These are phyloP conservation scores for Ciona savignyi DNA, from an alignment of 23 tunicate genomes.

Conservation along the genomic window DNA sequence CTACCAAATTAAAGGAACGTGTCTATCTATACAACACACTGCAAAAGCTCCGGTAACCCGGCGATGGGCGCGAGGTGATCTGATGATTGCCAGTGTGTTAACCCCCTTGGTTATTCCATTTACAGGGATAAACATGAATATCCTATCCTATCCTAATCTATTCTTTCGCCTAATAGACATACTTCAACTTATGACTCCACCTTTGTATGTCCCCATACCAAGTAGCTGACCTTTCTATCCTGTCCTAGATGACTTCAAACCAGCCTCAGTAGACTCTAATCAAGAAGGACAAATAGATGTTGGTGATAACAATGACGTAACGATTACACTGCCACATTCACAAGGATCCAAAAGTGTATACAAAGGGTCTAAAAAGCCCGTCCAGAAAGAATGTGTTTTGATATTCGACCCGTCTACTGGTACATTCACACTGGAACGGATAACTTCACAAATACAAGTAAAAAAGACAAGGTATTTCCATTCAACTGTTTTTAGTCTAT, in stretches of 20 bases:
- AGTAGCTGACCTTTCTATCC: neutral
- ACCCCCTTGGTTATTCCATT: too few relatives aligned
- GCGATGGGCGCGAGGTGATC: too few relatives aligned
- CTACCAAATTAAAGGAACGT: too few relatives aligned
- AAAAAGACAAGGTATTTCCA: conserved; percentile 83
- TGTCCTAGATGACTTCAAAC: conserved; percentile 80
- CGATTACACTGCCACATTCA: conserved; percentile 55
- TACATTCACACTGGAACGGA: conserved; percentile 58
- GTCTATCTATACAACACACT: too few relatives aligned
- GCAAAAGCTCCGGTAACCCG: too few relatives aligned
- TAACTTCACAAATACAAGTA: conserved; percentile 81
- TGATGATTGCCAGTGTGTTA: too few relatives aligned
- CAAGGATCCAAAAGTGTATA: conserved; percentile 72
- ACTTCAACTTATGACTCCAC: too few relatives aligned
- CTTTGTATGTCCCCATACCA: too few relatives aligned
- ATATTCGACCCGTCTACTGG: conserved; percentile 59
- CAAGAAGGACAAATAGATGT: conserved; percentile 62
- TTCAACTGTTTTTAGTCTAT: too few relatives aligned
- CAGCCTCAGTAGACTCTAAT: conserved; percentile 75
- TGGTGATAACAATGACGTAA: conserved; percentile 71
- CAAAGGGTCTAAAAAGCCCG: conserved; percentile 78
- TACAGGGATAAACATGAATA: too few relatives aligned
- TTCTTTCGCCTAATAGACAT: too few relatives aligned
- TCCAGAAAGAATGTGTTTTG: conserved; percentile 81
- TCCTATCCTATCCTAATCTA: too few relatives aligned